Percentiles rank a stretch among this genome's conserved stretches.
These are phyloP conservation scores for Cheilosia vernalis DNA, from an alignment of 2,888 invertebrate species.

Conservation along the genomic window DNA sequence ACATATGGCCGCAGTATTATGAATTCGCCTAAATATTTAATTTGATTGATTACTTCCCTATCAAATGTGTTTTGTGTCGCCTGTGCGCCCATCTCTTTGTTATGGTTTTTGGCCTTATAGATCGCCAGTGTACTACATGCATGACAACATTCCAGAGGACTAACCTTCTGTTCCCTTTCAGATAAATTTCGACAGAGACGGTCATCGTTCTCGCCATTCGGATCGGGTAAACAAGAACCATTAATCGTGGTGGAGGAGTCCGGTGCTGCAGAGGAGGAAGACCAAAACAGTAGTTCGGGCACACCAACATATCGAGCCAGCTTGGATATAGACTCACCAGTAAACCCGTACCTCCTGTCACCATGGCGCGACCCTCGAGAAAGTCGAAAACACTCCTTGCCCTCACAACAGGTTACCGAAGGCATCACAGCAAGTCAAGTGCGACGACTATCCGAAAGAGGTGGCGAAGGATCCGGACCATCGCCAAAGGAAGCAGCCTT, in stretches of 20 bases:
- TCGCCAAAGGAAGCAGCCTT: slow-evolving; percentile 92
- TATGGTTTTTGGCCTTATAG: not conserved
- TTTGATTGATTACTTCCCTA: slow-evolving; percentile 57
- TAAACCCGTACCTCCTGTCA: slow-evolving; percentile 91
- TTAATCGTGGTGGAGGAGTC: slow-evolving; percentile 93
- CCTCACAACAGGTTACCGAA: slow-evolving; percentile 92
- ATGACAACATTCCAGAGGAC: not conserved
- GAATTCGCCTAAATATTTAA: slow-evolving; percentile 19
- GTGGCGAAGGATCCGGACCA: slow-evolving; percentile 89
- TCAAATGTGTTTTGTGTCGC: slow-evolving; percentile 16
- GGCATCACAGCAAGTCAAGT: slow-evolving; percentile 95
- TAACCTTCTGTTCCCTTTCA: slow-evolving; percentile 55
- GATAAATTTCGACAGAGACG: slow-evolving; percentile 86
- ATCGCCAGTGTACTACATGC: not conserved
- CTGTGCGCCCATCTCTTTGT: slow-evolving; percentile 18
- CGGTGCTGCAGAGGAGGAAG: slow-evolving; percentile 88
- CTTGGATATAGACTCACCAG: slow-evolving; percentile 90
- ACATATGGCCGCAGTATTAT: not conserved
- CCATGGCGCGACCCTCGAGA: slow-evolving; percentile 91
- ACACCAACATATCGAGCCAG: slow-evolving; percentile 86
- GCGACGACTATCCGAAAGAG: slow-evolving; percentile 91
- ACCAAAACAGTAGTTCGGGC: slow-evolving; percentile 81
- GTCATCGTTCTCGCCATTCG: slow-evolving; percentile 86
- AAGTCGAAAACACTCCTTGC: slow-evolving; percentile 91
- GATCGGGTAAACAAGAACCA: slow-evolving; percentile 87